Conservation (phyloP, 1,140 invertebrate genomes). For the Drosophila chauvacae region DNA sequence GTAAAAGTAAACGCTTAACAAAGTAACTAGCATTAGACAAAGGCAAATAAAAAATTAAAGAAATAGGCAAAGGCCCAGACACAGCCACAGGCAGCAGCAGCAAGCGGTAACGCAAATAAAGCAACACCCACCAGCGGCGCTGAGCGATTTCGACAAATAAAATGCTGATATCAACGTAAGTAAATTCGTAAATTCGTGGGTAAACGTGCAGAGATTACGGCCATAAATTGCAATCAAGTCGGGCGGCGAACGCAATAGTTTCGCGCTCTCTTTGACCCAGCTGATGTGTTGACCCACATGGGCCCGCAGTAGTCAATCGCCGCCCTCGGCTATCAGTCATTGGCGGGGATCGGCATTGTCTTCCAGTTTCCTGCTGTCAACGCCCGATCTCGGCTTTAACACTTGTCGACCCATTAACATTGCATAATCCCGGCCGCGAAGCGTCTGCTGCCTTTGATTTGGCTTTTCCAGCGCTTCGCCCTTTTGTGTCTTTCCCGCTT, state of each 20-base stretch:
- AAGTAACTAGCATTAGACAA: constrained; percentile 61
- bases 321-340: constrained; percentile 30
- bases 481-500: constrained; percentile 49
- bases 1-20: constrained; percentile 67
- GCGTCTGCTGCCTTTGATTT: constrained; percentile 47
- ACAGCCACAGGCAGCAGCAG: constrained; percentile 1
- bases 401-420: constrained; percentile 65
- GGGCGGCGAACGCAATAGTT: constrained; percentile 37
- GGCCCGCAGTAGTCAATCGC: constrained; percentile 20
- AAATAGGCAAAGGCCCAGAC: constrained; percentile 30
- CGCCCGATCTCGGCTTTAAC: constrained; percentile 55
- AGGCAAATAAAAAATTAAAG: constrained; percentile 46
- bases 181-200: constrained; percentile 67
- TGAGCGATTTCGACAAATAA: constrained; percentile 40
- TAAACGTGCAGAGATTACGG: constrained; percentile 46
- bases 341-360: constrained; percentile 27
- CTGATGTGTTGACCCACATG: constrained; percentile 70
- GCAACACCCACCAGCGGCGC: constrained; percentile 55
- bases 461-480: constrained; percentile 70
- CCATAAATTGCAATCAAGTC: constrained; percentile 64
- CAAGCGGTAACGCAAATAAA: constrained; percentile 36
- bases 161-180: constrained; percentile 81
- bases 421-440: constrained; percentile 58
- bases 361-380: constrained; percentile 66
- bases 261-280: constrained; percentile 56